Evolutionary conservation across 2,888 invertebrate genomes (phyloP), one percentile per base, ranked within the genome.

Genomic region (Palloptera scutellata): DNA sequence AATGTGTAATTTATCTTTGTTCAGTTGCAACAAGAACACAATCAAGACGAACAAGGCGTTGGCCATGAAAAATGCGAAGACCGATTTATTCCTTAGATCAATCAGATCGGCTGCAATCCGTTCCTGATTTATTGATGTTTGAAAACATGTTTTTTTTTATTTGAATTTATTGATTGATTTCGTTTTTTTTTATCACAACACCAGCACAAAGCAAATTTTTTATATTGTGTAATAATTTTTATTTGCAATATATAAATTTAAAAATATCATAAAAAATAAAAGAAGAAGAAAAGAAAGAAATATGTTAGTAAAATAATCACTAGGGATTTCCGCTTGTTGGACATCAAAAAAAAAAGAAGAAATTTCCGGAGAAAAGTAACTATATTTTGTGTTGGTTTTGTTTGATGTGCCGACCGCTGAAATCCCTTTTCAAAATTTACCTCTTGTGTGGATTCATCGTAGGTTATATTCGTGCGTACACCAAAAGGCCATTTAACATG

Each of bases 21-120:
- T 97, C 87, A 98, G 91, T 91, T 98, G 98, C 86, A 99, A 93
- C 87, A 98, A 93, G 88, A 98, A 96, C 84, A 98, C 97, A 87
- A 97, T 95, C 88, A 98, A 92, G 86, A 98, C 96, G 91, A 98
- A 98, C 85, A 98, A 91, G 86, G 97, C 95, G 91, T 98, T 99
- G 90, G 98, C 93, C 97, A 98, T 98, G 89, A 98, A 94, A 91
- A 98, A 97, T 85, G 95, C 95, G 87, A 97, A 96, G 83, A 96
- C 96, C 82, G 95, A 95, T 87, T 97, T 96, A 91, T 98, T 98
- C 84, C 98, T 90, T 84, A 98, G 91, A 85, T 97, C 97, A 85
- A 94, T 90, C 86, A 98, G 89, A 87, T 97, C 96, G 81, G 88
- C 88, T 82, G 95, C 95, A 83, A 95, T 92, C 85, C 95, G 90